Base-by-base conservation (phyloP, 2,888 invertebrate genomes). In the Agrochola macilenta region DNA sequence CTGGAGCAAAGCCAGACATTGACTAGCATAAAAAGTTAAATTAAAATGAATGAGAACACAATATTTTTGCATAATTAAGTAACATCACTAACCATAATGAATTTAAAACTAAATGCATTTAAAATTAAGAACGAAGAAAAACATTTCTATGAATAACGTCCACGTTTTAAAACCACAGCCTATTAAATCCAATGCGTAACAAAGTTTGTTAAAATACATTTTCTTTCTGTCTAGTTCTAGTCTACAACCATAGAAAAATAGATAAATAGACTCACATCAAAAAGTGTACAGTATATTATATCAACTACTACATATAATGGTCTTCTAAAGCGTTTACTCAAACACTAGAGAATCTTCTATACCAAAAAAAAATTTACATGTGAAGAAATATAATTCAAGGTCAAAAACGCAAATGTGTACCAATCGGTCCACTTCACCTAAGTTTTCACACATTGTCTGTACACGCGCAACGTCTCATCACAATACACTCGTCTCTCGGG, bases 171-270 rank as follows among this genome's bases (percentile, higher is more conserved):
- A 89, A 88, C 81, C 69, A 66, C 78, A 72, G 46, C 63, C 26
- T 57, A 68, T 74, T 72, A 87, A 81, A 83, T 85, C 71, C 71
- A 86, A 85, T 82, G 74, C 76, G 74, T 83, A 80, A 84, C 69
- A 84, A 89, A 82, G 61, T 84, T 81, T 76, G 69, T 74, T 76
- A 78, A 79, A 86, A 78, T 78, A 61, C 75, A 71, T 69, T 77
- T 79, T 78, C 61, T 73, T 83, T 79, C 70, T 76, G 86, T 82
- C 88, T 88, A 86, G 83, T 81, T 87, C 89, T 91, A 90, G 71
- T 87, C 90, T 91, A 92, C 88, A 85, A 89, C 84, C 87, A 92
- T 93, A 93, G 91, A 93, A 93, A 93, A 93, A 93, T 93, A 92
- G 91, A 91, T 89, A 91, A 89, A 92, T 90, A 89, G 87, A 88